These are phyloP conservation scores for Vulpes lagopus DNA, from an alignment of 2,113 vertebrate genomes.

Conservation along the genomic window DNA sequence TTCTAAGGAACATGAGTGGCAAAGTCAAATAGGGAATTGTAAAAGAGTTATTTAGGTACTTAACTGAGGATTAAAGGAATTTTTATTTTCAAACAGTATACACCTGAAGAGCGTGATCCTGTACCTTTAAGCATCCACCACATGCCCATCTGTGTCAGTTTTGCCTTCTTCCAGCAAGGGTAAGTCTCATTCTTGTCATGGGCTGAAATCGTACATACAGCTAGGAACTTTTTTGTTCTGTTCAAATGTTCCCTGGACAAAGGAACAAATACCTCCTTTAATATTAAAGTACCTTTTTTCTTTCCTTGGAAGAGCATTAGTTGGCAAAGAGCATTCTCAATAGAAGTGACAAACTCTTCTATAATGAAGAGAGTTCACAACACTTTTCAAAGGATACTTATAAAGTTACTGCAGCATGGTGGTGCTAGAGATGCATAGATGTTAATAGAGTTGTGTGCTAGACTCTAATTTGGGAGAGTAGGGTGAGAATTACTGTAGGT, in stretches of 20 bases:
- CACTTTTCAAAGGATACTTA: neutral
- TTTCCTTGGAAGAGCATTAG: neutral
- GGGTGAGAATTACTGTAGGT: neutral
- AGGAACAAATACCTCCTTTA: neutral
- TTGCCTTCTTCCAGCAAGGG: conserved; percentile 98
- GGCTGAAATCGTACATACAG: neutral
- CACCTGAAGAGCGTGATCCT: conserved; percentile 95
- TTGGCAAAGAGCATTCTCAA: neutral
- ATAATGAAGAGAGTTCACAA: neutral
- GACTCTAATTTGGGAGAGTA: neutral
- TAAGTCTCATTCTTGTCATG: conserved; percentile 80
- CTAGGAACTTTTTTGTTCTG: neutral
- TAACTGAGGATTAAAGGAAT: neutral
- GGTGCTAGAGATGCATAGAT: neutral
- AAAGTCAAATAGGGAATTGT: neutral
- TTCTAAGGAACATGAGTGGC: neutral
- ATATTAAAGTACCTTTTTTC: neutral
- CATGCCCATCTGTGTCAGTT: conserved; percentile 98
- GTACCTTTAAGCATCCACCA: conserved; percentile 97
- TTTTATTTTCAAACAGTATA: conserved; percentile 88
- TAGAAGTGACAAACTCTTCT: neutral
- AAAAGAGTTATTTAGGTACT: neutral
- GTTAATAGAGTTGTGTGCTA: neutral
- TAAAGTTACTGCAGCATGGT: neutral
- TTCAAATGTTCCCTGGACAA: neutral